These are phyloP conservation scores for Trissolcus basalis DNA, from an alignment of 1,140 invertebrate species.

Conservation along the genomic window DNA sequence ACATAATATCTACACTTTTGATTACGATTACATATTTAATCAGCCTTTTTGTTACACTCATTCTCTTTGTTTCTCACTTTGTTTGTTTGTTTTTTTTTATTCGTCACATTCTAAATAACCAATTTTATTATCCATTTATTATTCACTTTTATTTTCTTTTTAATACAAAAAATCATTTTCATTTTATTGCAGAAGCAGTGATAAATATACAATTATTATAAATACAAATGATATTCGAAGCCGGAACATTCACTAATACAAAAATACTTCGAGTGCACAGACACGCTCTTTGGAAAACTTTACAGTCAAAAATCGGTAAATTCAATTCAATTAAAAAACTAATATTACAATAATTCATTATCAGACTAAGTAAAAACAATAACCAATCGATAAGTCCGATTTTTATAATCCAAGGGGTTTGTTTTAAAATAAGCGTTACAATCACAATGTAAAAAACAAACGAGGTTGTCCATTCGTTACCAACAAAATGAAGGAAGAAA, in stretches of 20 bases:
- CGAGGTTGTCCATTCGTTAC: too few relatives aligned
- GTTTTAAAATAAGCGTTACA: too few relatives aligned
- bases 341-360: neutral
- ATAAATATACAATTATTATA: neutral
- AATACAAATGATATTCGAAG: conserved; percentile 7
- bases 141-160: neutral
- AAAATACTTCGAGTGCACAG: neutral
- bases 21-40: conserved; percentile 33
- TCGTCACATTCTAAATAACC: neutral
- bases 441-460: too few relatives aligned
- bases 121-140: neutral
- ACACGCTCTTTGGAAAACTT: conserved; percentile 5
- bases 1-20: conserved; percentile 26
- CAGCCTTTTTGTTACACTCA: conserved; percentile 27
- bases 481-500: too few relatives aligned
- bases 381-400: too few relatives aligned
- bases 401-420: too few relatives aligned
- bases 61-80: conserved; percentile 13
- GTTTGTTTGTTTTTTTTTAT: conserved; percentile 10
- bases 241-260: conserved; percentile 1
- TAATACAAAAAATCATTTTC: conserved; percentile 1
- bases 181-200: conserved; percentile 5
- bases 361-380: neutral
- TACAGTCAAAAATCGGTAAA: conserved; percentile 2
- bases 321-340: neutral